Evolutionary conservation across 2,113 vertebrate genomes (phyloP).

Genomic region (Marmota monax): DNA sequence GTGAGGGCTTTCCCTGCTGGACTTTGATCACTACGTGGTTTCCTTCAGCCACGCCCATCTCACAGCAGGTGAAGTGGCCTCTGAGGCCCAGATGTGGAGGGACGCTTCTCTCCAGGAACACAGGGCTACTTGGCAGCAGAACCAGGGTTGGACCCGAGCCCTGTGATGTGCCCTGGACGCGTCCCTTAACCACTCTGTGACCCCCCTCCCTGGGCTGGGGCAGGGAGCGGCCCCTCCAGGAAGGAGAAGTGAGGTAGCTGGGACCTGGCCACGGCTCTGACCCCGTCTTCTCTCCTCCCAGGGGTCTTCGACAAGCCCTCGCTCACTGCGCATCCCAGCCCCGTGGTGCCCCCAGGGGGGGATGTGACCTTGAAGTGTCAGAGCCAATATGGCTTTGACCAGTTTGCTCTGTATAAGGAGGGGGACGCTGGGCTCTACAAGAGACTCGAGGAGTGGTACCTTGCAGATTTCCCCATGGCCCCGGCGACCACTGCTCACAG

Average conservation of each 20-base stretch:
- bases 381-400: background rate
- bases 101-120: background rate
- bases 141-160: background rate
- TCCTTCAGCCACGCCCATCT: background rate
- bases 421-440: background rate
- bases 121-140: background rate
- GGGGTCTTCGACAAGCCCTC: background rate
- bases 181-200: background rate
- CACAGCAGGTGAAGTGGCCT: background rate
- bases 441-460: fast-evolving
- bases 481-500: background rate
- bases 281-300: background rate
- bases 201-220: background rate
- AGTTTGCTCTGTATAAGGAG: conserved; percentile 47
- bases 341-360: background rate
- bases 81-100: background rate
- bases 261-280: background rate
- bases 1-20: background rate
- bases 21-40: background rate
- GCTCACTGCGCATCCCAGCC: background rate
- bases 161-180: fast-evolving
- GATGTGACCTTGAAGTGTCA: conserved; percentile 53
- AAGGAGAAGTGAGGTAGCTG: fast-evolving
- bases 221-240: background rate
- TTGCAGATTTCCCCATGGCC: conserved; percentile 25